Evolutionary conservation across 2,113 vertebrate genomes (phyloP).

Genomic region (Gila orcuttii): DNA sequence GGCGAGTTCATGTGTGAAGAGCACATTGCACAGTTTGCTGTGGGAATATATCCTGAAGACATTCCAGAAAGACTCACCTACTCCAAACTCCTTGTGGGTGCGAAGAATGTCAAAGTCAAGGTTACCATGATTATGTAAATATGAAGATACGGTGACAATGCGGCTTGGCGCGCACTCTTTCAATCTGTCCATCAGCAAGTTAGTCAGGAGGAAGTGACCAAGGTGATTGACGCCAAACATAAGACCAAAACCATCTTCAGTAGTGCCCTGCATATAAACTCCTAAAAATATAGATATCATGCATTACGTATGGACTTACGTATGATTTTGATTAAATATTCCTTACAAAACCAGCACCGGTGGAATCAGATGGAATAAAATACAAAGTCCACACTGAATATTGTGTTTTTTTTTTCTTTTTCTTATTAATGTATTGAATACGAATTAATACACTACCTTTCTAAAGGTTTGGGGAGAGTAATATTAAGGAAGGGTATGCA

Average conservation of each 20-base stretch:
- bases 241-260: slow-evolving; percentile 64
- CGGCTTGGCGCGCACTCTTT: slow-evolving; percentile 63
- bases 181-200: slow-evolving; percentile 64
- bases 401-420: neutral
- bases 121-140: slow-evolving; percentile 51
- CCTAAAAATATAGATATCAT: slow-evolving; percentile 56
- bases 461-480: neutral
- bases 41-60: slow-evolving; percentile 56
- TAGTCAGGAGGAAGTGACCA: slow-evolving; percentile 71
- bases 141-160: slow-evolving; percentile 63
- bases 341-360: neutral
- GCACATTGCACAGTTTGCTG: slow-evolving; percentile 70
- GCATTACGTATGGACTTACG: neutral
- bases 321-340: neutral
- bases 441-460: neutral
- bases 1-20: slow-evolving; percentile 68
- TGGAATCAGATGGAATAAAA: neutral
- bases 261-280: slow-evolving; percentile 62
- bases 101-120: slow-evolving; percentile 64
- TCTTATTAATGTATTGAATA: neutral
- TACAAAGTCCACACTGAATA: neutral
- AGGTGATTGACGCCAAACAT: slow-evolving; percentile 70
- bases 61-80: slow-evolving; percentile 30
- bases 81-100: slow-evolving; percentile 57
- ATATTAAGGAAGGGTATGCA: neutral